phyloP scores from a whole-genome alignment of 1,140 invertebrate genomes.

The Chrysoperla carnea region DNA sequence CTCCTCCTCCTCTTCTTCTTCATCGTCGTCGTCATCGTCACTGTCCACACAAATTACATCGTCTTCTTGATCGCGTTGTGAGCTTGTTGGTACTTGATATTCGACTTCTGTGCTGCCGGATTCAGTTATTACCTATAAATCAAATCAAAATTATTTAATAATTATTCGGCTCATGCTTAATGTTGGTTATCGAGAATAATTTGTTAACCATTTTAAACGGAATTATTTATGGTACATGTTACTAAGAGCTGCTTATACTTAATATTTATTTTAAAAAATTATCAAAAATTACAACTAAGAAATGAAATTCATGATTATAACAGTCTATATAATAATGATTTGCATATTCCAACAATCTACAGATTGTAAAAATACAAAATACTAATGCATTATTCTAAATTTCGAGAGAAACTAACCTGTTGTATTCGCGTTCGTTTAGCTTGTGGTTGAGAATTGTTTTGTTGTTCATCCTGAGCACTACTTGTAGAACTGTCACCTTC shows the following conservation, averaged over 20 bases:
- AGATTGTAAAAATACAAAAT: too few species aligned
- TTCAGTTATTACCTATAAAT: constrained; percentile 23
- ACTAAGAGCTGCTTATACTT: too few species aligned
- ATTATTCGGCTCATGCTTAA: background rate
- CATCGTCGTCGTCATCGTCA: constrained; percentile 34
- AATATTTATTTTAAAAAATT: too few species aligned
- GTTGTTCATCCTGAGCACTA: constrained; percentile 27
- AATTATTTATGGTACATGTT: too few species aligned
- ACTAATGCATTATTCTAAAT: background rate
- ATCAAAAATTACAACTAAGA: too few species aligned
- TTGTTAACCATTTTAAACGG: too few species aligned
- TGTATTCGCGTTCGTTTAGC: constrained; percentile 23
- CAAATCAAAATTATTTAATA: constrained; percentile 1
- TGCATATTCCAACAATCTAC: too few species aligned
- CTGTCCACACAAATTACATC: constrained; percentile 59
- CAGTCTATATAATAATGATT: too few species aligned
- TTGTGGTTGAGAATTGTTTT: constrained; percentile 18
- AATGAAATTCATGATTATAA: too few species aligned
- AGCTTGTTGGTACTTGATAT: constrained; percentile 63
- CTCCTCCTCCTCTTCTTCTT: constrained; percentile 30
- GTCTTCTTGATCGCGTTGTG: constrained; percentile 63
- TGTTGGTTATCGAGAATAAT: too few species aligned
- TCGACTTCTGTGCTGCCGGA: constrained; percentile 41
- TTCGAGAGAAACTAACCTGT: background rate
- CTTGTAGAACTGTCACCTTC: constrained; percentile 33